Conservation (phyloP, 2,797 vertebrate species). For the Furcifer pardalis region DNA sequence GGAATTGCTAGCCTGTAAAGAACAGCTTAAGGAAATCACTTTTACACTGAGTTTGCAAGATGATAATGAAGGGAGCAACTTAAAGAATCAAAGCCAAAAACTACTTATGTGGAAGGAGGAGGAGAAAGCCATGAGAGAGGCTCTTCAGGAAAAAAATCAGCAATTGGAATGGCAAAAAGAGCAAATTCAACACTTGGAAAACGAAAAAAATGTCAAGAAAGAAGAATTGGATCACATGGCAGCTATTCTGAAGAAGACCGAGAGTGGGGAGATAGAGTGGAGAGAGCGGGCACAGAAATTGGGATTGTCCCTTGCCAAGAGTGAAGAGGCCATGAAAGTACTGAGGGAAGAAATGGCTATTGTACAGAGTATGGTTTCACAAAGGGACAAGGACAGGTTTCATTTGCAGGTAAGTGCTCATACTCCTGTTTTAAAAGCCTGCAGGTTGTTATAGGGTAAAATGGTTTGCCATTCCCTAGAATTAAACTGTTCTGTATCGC, state of each 20-base stretch:
- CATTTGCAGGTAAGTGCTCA: constrained; percentile 62
- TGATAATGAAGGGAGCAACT: not conserved
- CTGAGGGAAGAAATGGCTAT: constrained; percentile 59
- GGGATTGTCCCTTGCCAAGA: constrained; percentile 61
- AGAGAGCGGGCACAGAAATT: constrained; percentile 72
- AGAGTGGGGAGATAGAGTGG: constrained; percentile 80
- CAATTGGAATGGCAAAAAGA: constrained; percentile 48
- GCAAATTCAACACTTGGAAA: constrained; percentile 39
- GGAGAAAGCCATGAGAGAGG: constrained; percentile 31
- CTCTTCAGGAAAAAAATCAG: constrained; percentile 44
- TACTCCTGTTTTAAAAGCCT: not conserved
- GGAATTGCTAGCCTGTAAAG: constrained; percentile 49
- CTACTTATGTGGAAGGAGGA: constrained; percentile 52
- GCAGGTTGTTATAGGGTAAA: not conserved
- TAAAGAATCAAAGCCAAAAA: constrained; percentile 48
- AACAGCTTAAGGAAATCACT: constrained; percentile 51
- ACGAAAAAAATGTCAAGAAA: constrained; percentile 39
- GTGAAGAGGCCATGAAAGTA: constrained; percentile 57
- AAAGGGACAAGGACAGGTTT: constrained; percentile 65
- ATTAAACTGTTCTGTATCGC: too few relatives aligned
- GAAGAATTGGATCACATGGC: constrained; percentile 58
- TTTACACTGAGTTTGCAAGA: constrained; percentile 37
- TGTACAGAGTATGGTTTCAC: constrained; percentile 62
- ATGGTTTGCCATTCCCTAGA: not conserved
- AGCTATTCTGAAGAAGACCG: constrained; percentile 76